Base-by-base conservation (phyloP, 2,888 invertebrate genomes). In the Malacosoma neustria region DNA sequence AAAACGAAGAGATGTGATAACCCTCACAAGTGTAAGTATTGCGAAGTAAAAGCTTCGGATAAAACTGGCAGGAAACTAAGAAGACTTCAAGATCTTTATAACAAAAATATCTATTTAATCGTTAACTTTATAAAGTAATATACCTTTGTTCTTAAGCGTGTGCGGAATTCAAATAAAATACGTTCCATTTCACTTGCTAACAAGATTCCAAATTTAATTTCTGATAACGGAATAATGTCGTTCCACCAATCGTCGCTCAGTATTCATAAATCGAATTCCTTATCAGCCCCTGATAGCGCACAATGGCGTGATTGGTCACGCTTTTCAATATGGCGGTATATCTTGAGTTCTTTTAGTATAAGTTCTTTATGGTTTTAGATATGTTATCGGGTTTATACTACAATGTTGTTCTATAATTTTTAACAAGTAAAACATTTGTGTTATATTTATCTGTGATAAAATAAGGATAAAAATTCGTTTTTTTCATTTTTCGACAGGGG, bases 231-330 rank as follows among this genome's bases (percentile, higher is more conserved):
- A 51, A 44, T 54, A 52, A 60, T 56, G 48, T 52, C 55, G 60
- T 57, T 57, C 57, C 54, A 54, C 82, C 82, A 84, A 84, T 81
- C 70, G 60, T 55, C 50, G 58, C 45, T 43, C 56, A 46, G 69
- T 45, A 66, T 75, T 75, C 62, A 64, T 71, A 80, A 79, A 77
- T 74, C 69, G 75, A 73, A 73, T 56, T 70, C 22, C 66, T 77
- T 82, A 82, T 79, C 82, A 76, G 59, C 58, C 56, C 52, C 61
- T 77, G 79, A 79, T 77, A 80, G 64, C 66, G 60, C 51, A 48
- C 61, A 50, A 57, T 55, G 54, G 51, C 62, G 59, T 65, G 57
- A 81, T 82, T 81, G 82, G 81, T 70, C 69, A 73, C 68, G 72
- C 52, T 70, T 71, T 73, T 67, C 71, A 77, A 79, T 65, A 79